These are phyloP conservation scores for Meloidogyne hapla DNA, from an alignment of 1,140 invertebrate species.

Conservation along the genomic window DNA sequence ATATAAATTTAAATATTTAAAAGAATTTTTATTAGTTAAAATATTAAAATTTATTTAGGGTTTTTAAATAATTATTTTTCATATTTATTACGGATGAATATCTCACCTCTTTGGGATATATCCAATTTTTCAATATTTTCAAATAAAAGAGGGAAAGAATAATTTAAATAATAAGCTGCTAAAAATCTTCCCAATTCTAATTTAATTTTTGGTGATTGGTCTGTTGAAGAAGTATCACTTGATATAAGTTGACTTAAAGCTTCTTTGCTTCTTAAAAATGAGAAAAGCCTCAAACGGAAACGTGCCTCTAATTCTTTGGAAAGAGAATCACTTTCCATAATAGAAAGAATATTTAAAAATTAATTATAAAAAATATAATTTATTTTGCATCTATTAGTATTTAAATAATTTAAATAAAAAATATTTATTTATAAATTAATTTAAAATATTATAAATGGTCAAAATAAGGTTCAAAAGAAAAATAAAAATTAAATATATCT, in stretches of 20 bases:
- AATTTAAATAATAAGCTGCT: slow-evolving; percentile 19
- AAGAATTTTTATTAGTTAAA: no score
- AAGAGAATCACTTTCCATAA: background rate
- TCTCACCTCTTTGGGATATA: background rate
- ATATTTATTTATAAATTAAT: no score
- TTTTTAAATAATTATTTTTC: no score
- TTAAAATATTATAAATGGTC: no score
- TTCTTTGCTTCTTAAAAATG: background rate
- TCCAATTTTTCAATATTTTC: background rate
- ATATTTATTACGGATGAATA: no score
- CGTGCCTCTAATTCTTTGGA: slow-evolving; percentile 11
- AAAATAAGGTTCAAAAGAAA: no score
- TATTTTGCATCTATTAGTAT: no score
- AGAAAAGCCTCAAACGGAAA: slow-evolving; percentile 18
- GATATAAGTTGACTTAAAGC: slow-evolving; percentile 1
- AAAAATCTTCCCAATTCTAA: slow-evolving; percentile 21
- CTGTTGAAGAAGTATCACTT: background rate
- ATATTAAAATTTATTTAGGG: no score
- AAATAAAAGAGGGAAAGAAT: slow-evolving; percentile 9
- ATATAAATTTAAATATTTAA: background rate
- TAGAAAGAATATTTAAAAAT: background rate
- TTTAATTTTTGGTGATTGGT: background rate
- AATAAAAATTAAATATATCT: no score
- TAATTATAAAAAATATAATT: background rate
- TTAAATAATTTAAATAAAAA: no score